Evolutionary conservation across 2,888 invertebrate genomes (phyloP).

Genomic region (Drosophila acutilabella): DNA sequence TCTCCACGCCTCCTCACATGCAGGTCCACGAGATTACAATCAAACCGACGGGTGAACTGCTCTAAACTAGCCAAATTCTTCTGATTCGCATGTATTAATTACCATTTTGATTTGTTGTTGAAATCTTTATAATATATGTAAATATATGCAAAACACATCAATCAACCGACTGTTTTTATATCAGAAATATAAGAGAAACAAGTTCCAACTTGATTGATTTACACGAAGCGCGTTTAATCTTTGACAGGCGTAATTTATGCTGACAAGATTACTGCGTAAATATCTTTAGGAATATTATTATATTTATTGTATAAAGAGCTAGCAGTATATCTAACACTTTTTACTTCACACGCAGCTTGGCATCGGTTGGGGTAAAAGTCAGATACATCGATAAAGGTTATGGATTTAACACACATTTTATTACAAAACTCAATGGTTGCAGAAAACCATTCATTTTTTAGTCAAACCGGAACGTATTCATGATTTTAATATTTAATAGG

Average conservation of each 20-base stretch:
- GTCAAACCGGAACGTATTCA: no score
- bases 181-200: neutral
- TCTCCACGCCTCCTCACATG: slow-evolving; percentile 77
- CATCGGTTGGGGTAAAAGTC: no score
- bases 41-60: slow-evolving; percentile 66
- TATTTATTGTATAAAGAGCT: no score
- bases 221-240: neutral
- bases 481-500: no score
- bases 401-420: no score
- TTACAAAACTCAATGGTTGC: no score
- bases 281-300: neutral
- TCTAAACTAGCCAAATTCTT: neutral
- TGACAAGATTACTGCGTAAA: neutral
- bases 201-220: neutral
- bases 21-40: slow-evolving; percentile 78
- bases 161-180: slow-evolving; percentile 3
- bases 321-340: no score
- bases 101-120: neutral
- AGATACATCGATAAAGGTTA: no score
- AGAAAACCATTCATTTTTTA: no score
- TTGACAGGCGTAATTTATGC: neutral
- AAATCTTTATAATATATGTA: neutral
- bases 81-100: neutral
- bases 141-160: slow-evolving; percentile 1
- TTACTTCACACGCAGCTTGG: no score